These are phyloP conservation scores for Hydrotaea cyrtoneurina DNA, from an alignment of 2,888 invertebrate species.

Conservation along the genomic window DNA sequence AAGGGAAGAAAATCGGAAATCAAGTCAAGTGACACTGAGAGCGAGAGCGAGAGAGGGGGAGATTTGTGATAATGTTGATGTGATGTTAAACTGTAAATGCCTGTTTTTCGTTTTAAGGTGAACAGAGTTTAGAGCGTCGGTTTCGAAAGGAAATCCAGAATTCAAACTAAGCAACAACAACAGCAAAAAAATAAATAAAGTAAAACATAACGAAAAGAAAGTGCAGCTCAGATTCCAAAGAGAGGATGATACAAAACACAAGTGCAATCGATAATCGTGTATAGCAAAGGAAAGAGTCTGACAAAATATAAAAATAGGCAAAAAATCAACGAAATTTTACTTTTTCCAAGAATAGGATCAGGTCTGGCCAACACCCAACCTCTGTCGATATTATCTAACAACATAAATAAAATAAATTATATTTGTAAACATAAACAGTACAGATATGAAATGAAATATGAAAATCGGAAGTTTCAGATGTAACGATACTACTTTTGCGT, in stretches of 20 bases:
- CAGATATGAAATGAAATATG: too few relatives aligned
- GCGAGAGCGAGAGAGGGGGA: not conserved
- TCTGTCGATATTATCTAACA: too few relatives aligned
- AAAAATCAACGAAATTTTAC: not conserved
- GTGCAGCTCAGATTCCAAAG: not conserved
- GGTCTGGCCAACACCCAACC: too few relatives aligned
- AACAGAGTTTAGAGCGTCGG: not conserved
- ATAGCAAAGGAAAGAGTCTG: not conserved
- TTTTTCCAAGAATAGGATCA: too few relatives aligned
- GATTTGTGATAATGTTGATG: slow-evolving; percentile 68
- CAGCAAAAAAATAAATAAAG: not conserved
- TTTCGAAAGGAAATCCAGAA: slow-evolving; percentile 30
- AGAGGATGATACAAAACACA: not conserved
- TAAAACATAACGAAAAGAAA: not conserved
- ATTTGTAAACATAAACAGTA: too few relatives aligned
- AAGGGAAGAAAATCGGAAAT: slow-evolving; percentile 61
- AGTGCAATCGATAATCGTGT: not conserved
- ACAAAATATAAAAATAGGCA: not conserved
- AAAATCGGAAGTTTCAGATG: too few relatives aligned
- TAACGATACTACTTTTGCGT: not conserved
- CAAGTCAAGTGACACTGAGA: slow-evolving; percentile 13
- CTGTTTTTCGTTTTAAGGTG: slow-evolving; percentile 7
- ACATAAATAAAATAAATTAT: too few relatives aligned
- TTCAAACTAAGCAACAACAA: not conserved
- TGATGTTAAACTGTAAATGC: slow-evolving; percentile 19